These are phyloP conservation scores for Alexandromys fortis DNA, from an alignment of 2,113 vertebrate species.

Conservation along the genomic window DNA sequence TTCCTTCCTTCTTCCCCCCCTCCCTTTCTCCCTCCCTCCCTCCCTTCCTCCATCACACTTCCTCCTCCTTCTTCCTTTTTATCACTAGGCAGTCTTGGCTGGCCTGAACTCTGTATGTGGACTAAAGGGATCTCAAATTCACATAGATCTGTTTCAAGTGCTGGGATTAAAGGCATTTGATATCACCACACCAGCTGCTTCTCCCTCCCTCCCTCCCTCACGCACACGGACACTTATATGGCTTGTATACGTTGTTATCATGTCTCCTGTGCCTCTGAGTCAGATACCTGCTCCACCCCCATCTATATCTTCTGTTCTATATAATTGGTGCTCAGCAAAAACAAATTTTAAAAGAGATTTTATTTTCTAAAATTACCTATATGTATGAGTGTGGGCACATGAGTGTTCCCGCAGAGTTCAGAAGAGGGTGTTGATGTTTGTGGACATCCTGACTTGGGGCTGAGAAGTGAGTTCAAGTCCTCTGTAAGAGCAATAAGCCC, in stretches of 20 bases:
- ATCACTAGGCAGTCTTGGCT: not conserved
- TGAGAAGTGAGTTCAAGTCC: not conserved
- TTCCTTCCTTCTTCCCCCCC: too few relatives aligned
- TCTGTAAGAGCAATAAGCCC: not conserved
- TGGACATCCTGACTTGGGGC: not conserved
- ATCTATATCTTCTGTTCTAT: not conserved
- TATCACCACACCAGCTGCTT: not conserved
- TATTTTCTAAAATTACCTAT: not conserved
- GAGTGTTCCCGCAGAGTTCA: not conserved
- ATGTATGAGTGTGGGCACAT: not conserved
- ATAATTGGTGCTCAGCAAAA: not conserved
- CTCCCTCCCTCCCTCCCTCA: not conserved
- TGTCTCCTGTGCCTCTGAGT: not conserved
- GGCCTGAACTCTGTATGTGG: not conserved
- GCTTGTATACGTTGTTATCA: not conserved
- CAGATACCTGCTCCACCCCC: not conserved
- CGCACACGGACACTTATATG: too few relatives aligned
- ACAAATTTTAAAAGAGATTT: not conserved
- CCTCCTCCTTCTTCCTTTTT: too few relatives aligned
- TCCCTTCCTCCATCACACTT: rapidly evolving
- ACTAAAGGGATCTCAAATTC: not conserved
- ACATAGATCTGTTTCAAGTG: not conserved
- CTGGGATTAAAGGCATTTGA: not conserved
- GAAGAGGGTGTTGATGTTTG: not conserved
- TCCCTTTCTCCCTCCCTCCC: too few relatives aligned